Evolutionary conservation across 2,888 invertebrate genomes (phyloP), one percentile per base, ranked within the genome.

Genomic region (Lypha dubia): DNA sequence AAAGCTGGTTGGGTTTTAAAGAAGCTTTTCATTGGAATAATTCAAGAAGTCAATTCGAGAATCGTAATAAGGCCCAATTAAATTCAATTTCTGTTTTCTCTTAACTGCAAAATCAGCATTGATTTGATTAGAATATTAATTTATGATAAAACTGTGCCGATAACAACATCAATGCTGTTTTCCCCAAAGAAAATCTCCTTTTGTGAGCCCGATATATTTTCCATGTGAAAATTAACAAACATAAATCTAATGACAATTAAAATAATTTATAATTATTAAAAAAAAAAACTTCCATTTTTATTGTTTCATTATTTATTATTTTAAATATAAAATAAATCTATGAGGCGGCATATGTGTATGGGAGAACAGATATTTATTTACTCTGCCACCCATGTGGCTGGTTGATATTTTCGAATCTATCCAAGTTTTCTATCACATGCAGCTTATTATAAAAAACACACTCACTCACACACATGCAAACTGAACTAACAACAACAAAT

Each of bases 311-410:
- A 60, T 60, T 46, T 73, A 35, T 60, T 60, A 35, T 20, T 44
- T 71, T 65, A n/a, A 56, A 44, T n/a, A 46, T n/a, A 11, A 22
- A 60, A 44, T 32, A 73, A 22, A 17, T 8, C 20, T 9, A 20
- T 8, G n/a, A n/a, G n/a, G 8, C 13, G 49, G 49, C 20, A 8
- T 1, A 20, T 20, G 13, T 28, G 17, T 49, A 32, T 28, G 49
- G 8, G 15, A 20, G 49, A 20, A 3, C 1, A 5, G 28, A 46
- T 32, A 60, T 56, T 46, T 58, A 5, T n/a, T 20, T 9, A 20
- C 24, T 51, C 38, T 51, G 70, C 81, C 81, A 82, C 81, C 81
- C 81, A 82, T 76, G 81, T 58, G 81, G 81, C 62, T 63, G 68
- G 46, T 8, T 32, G 11, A 32, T 44, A 60, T 2, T 49, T 15